Evolutionary conservation across 2,888 invertebrate genomes (phyloP).

Genomic region (Clostera curtula): DNA sequence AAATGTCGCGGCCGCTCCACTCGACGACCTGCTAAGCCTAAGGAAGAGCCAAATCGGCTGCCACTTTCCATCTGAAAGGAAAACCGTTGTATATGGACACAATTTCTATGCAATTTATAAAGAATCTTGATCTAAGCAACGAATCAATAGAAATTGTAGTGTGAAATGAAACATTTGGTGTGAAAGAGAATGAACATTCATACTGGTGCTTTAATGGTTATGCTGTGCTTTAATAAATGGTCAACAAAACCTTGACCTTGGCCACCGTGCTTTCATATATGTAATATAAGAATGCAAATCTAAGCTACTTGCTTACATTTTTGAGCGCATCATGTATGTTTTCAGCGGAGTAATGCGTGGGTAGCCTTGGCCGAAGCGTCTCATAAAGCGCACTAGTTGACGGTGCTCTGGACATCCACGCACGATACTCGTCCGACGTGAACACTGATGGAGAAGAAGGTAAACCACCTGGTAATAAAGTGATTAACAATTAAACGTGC

Average conservation of each 20-base stretch:
- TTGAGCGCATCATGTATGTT: constrained; percentile 90
- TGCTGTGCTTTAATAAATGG: no score
- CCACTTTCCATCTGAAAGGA: constrained; percentile 67
- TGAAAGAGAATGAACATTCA: no score
- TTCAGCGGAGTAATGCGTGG: constrained; percentile 89
- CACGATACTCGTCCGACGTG: constrained; percentile 93
- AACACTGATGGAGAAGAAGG: constrained; percentile 78
- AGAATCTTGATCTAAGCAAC: no score
- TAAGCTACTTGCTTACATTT: constrained; percentile 80
- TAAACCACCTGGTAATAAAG: constrained; percentile 50
- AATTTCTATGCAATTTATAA: no score
- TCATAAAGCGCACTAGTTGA: constrained; percentile 96
- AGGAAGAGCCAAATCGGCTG: constrained; percentile 77
- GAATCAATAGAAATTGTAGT: no score
- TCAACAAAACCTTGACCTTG: no score
- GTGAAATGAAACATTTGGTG: no score
- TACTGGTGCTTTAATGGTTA: no score
- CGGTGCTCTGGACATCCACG: constrained; percentile 92
- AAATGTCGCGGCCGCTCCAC: constrained; percentile 71
- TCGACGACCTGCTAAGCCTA: constrained; percentile 70
- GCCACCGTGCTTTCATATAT: no score
- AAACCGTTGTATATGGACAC: not conserved
- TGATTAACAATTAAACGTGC: constrained; percentile 7
- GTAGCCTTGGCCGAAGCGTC: constrained; percentile 88
- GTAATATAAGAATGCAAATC: no score